Base-by-base conservation (phyloP, 2,888 invertebrate genomes). In the Drosophila cognata region DNA sequence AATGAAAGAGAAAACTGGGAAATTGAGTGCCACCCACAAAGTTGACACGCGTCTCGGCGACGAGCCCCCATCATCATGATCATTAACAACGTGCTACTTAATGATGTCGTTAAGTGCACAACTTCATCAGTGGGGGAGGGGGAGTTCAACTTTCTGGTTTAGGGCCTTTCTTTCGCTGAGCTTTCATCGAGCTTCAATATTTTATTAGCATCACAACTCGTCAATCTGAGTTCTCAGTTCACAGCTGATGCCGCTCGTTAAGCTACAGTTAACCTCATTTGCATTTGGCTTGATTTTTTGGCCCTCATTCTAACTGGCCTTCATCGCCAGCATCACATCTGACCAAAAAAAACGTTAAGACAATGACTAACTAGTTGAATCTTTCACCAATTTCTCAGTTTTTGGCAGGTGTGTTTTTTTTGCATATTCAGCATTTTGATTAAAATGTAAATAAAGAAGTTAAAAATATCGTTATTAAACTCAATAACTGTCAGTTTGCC, bases 221-320 rank as follows among this genome's bases (percentile, higher is more conserved):
- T 61, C 60, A 64, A 68, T 59, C 71, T 65, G n/a, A 51, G 58
- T 48, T 82, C 66, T 69, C 58, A 51, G 58, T 72, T 46, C 7
- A 4, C 21, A 25, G 46, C 21, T 46, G 25, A 46, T 46, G 25
- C 8, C 25, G 46, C 74, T 81, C 80, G 82, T 86, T 86, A 84
- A 85, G 75, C 63, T 66, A 80, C 90, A 73, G 88, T 86, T 89
- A 89, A 81, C 71, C 79, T 65, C 63, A 86, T 90, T 89, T 89
- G 79, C 78, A 88, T 89, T 79, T 70, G 69, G 61, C 81, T 83
- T 76, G 79, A 84, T 74, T 66, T 74, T 72, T 74, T 70, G 38
- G 72, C 6, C 7, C 28, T 29, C 66, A 55, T 58, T 72, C 68
- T 55, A 65, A 46, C 52, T 60, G 60, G 61, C 52, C 48, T 56